Conservation (phyloP, 2,113 vertebrate genomes). For the Dermatemys mawii region DNA sequence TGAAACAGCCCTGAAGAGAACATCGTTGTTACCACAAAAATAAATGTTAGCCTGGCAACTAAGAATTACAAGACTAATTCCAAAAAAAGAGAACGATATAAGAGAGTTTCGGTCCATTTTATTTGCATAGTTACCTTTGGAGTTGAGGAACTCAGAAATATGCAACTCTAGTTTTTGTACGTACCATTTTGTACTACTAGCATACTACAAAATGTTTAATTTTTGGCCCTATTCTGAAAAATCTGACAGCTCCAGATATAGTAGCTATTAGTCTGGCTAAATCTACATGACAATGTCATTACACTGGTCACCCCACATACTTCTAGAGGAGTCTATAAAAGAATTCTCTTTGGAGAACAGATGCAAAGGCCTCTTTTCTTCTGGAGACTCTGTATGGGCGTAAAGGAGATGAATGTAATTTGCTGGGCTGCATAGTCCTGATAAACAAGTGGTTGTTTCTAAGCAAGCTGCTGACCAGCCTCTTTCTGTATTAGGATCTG, state of each 20-base stretch:
- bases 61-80: background rate
- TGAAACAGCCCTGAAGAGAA: background rate
- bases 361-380: background rate
- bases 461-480: background rate
- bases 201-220: background rate
- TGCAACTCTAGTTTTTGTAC: background rate
- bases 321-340: background rate
- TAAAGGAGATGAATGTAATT: background rate
- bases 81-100: background rate
- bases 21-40: background rate
- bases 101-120: background rate
- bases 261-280: background rate
- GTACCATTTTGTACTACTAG: background rate
- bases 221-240: background rate
- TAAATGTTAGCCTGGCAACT: background rate
- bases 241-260: accelerated
- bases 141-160: background rate
- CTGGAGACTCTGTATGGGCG: background rate
- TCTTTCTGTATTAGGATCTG: background rate
- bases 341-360: background rate
- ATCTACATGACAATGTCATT: background rate
- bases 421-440: background rate
- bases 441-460: accelerated
- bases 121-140: background rate
- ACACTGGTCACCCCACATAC: background rate